phyloP scores from a whole-genome alignment of 2,888 invertebrate species.

The Tachina lurida region DNA sequence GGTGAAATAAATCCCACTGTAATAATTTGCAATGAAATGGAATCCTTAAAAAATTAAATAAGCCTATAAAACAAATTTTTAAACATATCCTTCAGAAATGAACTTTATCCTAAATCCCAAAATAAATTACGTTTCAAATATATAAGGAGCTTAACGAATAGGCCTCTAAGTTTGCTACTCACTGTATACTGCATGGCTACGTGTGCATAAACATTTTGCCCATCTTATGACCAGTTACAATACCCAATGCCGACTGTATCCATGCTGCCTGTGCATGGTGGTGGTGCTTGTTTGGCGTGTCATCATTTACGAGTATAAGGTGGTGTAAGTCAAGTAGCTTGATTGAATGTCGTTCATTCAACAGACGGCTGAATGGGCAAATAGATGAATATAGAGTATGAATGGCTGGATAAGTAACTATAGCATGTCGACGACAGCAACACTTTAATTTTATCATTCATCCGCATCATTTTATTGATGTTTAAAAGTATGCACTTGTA shows the following conservation, averaged over 20 bases:
- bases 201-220: neutral
- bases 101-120: too few relatives aligned
- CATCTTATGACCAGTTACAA: conserved; percentile 22
- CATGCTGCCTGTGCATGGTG: neutral
- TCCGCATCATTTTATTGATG: conserved; percentile 46
- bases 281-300: conserved; percentile 18
- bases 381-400: conserved; percentile 8
- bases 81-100: too few relatives aligned
- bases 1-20: too few relatives aligned
- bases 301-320: conserved; percentile 45
- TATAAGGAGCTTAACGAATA: too few relatives aligned
- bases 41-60: too few relatives aligned
- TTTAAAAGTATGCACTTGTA: conserved; percentile 20
- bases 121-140: too few relatives aligned
- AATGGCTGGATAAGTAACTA: conserved; percentile 18
- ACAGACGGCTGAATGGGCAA: neutral
- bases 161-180: neutral
- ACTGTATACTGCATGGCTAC: neutral
- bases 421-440: conserved; percentile 28
- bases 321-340: conserved; percentile 72
- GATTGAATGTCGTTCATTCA: conserved; percentile 61
- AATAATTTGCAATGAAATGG: too few relatives aligned
- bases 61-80: too few relatives aligned
- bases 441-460: conserved; percentile 51
- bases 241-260: neutral